Percentiles rank a stretch among this genome's conserved stretches.
phyloP scores from a whole-genome alignment of 2,797 vertebrate species.

The Coccyzus lansbergi region DNA sequence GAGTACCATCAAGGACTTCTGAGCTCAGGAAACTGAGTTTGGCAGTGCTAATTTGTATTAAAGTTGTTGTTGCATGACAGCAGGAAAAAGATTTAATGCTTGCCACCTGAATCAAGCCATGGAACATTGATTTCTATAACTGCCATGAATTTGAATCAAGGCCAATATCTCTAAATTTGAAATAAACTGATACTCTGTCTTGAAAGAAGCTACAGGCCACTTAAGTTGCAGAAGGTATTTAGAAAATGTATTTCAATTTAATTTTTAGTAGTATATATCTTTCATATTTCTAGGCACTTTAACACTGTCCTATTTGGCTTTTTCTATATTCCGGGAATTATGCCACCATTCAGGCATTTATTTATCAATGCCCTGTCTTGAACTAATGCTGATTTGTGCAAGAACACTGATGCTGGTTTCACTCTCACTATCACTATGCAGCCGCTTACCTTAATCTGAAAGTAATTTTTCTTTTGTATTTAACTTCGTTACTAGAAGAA shows the following conservation, averaged over 20 bases:
- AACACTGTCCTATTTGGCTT: constrained; percentile 18
- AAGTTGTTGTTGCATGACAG: constrained; percentile 88
- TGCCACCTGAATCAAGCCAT: constrained; percentile 86
- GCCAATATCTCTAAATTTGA: constrained; percentile 87
- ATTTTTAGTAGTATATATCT: constrained; percentile 71
- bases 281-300: constrained; percentile 64
- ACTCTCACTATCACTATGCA: constrained; percentile 39
- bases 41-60: constrained; percentile 87
- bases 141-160: constrained; percentile 86
- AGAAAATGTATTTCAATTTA: constrained; percentile 81
- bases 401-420: constrained; percentile 57
- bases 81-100: constrained; percentile 87
- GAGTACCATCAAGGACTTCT: constrained; percentile 82
- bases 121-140: constrained; percentile 86
- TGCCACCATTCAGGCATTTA: constrained; percentile 59
- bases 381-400: constrained; percentile 59
- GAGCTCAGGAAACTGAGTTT: constrained; percentile 83
- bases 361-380: constrained; percentile 51
- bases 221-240: constrained; percentile 79
- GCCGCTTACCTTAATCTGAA: constrained; percentile 68
- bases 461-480: constrained; percentile 68
- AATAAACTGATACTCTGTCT: constrained; percentile 84
- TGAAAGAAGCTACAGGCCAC: constrained; percentile 79
- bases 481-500: constrained; percentile 68
- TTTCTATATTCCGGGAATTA: constrained; percentile 46